Evolutionary conservation across 2,888 invertebrate genomes (phyloP).

Genomic region (Blera fallax): DNA sequence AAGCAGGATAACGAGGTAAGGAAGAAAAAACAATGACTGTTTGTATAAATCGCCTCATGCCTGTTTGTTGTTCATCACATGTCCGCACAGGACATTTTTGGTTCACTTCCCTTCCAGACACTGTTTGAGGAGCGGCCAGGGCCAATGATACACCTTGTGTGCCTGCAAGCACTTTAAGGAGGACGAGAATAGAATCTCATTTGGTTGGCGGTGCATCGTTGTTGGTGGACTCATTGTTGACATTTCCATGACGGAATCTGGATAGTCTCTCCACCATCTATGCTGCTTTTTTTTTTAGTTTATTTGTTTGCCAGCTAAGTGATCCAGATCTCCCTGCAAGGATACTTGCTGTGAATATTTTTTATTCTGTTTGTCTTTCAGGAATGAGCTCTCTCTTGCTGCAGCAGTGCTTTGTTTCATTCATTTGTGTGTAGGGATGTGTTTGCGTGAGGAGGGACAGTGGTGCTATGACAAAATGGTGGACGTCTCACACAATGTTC

Average conservation of each 20-base stretch:
- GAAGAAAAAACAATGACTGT: constrained; percentile 35
- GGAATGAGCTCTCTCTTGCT: constrained; percentile 21
- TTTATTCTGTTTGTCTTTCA: constrained; percentile 36
- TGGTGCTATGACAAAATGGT: constrained; percentile 66
- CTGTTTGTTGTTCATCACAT: constrained; percentile 73
- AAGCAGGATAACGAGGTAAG: constrained; percentile 38
- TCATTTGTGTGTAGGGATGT: not conserved
- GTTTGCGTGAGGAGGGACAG: not conserved
- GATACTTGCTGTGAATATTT: constrained; percentile 22
- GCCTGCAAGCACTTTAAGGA: not conserved
- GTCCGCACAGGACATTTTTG: constrained; percentile 62
- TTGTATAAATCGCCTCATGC: constrained; percentile 67
- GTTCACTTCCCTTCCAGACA: constrained; percentile 34
- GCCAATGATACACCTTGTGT: constrained; percentile 41
- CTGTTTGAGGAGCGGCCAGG: constrained; percentile 28
- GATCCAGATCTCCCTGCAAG: constrained; percentile 50
- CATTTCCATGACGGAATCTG: constrained; percentile 67
- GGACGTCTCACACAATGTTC: constrained; percentile 55
- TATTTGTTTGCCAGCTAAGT: constrained; percentile 55
- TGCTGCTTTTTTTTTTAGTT: constrained; percentile 13
- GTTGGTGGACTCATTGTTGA: constrained; percentile 56
- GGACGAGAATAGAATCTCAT: constrained; percentile 9
- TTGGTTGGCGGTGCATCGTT: constrained; percentile 11
- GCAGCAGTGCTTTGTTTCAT: constrained; percentile 55
- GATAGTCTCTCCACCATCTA: constrained; percentile 41